Conservation (phyloP, 2,888 invertebrate species). For the Salticus scenicus region DNA sequence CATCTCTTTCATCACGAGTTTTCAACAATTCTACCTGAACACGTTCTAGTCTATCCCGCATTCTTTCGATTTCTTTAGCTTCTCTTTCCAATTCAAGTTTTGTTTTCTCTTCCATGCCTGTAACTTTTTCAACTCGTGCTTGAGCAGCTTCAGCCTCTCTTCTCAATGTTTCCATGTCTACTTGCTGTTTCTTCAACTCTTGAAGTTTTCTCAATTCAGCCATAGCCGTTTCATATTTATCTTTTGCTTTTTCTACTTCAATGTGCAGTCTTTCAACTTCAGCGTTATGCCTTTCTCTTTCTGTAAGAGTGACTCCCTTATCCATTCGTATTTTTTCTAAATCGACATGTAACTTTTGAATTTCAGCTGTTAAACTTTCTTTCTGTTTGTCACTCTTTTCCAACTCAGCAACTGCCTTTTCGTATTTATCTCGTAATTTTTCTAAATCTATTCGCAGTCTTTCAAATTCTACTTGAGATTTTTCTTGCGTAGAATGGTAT, state of each 20-base stretch:
- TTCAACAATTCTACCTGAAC: constrained; percentile 71
- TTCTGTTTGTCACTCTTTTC: constrained; percentile 67
- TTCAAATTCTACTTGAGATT: constrained; percentile 72
- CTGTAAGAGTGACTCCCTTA: constrained; percentile 53
- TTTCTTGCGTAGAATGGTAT: constrained; percentile 80
- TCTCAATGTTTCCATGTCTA: constrained; percentile 78
- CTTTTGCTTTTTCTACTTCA: constrained; percentile 72
- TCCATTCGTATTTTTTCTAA: constrained; percentile 59
- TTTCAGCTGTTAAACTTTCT: constrained; percentile 48
- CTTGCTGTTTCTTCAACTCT: constrained; percentile 71
- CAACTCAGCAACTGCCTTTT: constrained; percentile 65
- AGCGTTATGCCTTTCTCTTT: constrained; percentile 62
- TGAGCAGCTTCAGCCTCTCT: constrained; percentile 77
- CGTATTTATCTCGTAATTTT: constrained; percentile 70
- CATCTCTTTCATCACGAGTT: constrained; percentile 73
- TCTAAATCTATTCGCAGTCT: constrained; percentile 72
- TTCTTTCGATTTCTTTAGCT: constrained; percentile 84
- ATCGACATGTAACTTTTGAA: constrained; percentile 63
- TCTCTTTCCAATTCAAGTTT: constrained; percentile 77
- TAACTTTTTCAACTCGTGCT: constrained; percentile 85
- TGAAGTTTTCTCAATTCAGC: constrained; percentile 70
- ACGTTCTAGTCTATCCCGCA: constrained; percentile 73
- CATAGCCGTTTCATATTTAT: constrained; percentile 70
- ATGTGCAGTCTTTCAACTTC: constrained; percentile 71
- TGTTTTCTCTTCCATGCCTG: constrained; percentile 70